Evolutionary conservation across 2,888 invertebrate species (phyloP).

Genomic region (Proisotoma minuta): DNA sequence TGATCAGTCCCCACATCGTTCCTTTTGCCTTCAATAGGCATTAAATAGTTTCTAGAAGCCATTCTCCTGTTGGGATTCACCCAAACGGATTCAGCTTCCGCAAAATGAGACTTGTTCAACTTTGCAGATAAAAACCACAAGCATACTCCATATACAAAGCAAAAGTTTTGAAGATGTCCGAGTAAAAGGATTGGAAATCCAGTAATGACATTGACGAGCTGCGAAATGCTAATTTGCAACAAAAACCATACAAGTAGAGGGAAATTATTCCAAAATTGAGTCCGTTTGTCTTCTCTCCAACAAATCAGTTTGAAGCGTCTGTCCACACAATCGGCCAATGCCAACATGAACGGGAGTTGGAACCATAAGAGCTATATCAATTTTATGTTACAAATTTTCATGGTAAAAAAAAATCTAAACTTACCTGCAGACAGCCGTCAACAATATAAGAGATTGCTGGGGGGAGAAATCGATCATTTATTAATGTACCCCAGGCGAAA

Average conservation of each 20-base stretch:
- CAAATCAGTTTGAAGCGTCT: neutral
- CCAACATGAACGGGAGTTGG: neutral
- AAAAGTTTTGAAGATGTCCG: neutral
- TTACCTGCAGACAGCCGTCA: neutral
- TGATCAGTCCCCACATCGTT: neutral
- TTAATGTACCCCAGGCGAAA: neutral
- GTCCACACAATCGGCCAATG: neutral
- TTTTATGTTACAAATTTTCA: neutral
- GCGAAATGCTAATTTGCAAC: neutral
- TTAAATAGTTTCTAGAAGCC: neutral
- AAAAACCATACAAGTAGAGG: neutral
- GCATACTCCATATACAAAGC: neutral
- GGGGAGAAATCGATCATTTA: neutral
- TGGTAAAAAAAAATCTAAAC: neutral
- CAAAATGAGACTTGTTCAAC: neutral
- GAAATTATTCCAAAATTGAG: neutral
- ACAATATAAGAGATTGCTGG: neutral
- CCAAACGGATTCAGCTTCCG: neutral
- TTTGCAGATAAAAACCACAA: slow-evolving; percentile 1
- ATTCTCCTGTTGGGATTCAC: neutral
- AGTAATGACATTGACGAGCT: neutral
- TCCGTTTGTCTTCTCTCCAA: neutral
- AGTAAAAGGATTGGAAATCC: neutral
- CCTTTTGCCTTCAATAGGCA: neutral
- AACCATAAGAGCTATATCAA: neutral